phyloP scores from a whole-genome alignment of 2,888 invertebrate species.

The Merodon equestris region DNA sequence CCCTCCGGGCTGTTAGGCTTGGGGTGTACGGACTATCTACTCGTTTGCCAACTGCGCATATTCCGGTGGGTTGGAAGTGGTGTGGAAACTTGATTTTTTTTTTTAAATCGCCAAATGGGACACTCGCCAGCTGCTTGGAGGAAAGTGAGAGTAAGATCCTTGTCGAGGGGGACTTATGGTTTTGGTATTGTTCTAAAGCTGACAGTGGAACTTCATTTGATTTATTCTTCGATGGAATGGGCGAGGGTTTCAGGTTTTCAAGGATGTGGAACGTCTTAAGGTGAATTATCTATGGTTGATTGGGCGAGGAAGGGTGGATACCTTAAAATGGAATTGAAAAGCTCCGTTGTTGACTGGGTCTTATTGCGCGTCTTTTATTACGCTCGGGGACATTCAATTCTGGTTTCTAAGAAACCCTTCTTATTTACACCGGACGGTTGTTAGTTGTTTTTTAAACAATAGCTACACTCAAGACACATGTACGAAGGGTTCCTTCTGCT shows the following conservation, averaged over 20 bases:
- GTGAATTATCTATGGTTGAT: slow-evolving; percentile 23
- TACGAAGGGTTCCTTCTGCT: too few species aligned
- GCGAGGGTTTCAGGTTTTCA: slow-evolving; percentile 10
- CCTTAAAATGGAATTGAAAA: neutral
- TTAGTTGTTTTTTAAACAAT: too few species aligned
- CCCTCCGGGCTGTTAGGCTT: slow-evolving; percentile 39
- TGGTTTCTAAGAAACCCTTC: too few species aligned
- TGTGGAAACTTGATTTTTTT: slow-evolving; percentile 59
- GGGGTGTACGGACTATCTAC: neutral
- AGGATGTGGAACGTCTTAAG: slow-evolving; percentile 1
- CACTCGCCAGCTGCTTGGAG: slow-evolving; percentile 34
- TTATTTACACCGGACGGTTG: too few species aligned
- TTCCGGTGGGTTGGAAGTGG: slow-evolving; percentile 23
- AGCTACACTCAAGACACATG: too few species aligned
- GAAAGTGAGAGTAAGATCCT: slow-evolving; percentile 8
- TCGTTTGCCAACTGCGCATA: slow-evolving; percentile 44
- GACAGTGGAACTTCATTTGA: slow-evolving; percentile 35
- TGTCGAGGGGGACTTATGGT: slow-evolving; percentile 10
- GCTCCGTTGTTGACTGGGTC: too few species aligned
- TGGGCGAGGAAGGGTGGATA: slow-evolving; percentile 26
- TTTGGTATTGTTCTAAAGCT: slow-evolving; percentile 34
- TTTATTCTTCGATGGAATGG: slow-evolving; percentile 17
- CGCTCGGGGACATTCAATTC: too few species aligned
- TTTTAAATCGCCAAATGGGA: slow-evolving; percentile 53
- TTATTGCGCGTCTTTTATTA: too few species aligned